Evolutionary conservation across 2,888 invertebrate species (phyloP), one percentile per base, ranked within the genome.

Genomic region (Marasmarcha lunaedactyla): DNA sequence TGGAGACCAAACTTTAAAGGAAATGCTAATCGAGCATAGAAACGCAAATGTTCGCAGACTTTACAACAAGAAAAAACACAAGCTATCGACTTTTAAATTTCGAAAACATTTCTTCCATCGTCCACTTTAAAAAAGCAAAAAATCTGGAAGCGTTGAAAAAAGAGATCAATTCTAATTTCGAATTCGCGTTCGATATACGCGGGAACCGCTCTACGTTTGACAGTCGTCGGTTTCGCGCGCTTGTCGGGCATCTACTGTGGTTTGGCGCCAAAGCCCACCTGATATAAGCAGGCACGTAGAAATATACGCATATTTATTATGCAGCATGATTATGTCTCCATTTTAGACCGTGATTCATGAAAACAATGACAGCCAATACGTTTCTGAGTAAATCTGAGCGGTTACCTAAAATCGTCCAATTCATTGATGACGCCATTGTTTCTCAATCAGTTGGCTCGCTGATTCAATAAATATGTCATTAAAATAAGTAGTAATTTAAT

Each of bases 291-390:
- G 7, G 20, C n/a, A n/a, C 25, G 10, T 30, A n/a, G 11, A 30
- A 30, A 30, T 7, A 20, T 30, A 30, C 30, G 30, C 11, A 30
- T 10, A n/a, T 30, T n/a, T 30, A 11, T 7, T 9, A 11, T 30
- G 30, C 3, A 30, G 30, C 10, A 30, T 20, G 30, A 30, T 30
- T n/a, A 30, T 30, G 30, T 4, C 30, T n/a, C 30, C 30, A 11
- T 30, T 30, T 30, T 30, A 30, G 11, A 30, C 20, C 30, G 30
- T 30, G 30, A 30, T 30, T 30, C 30, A 30, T 30, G 9, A 30
- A 9, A 30, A 30, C 30, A 30, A 30, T 30, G 30, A 30, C 30
- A 20, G 20, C 20, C n/a, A 4, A 30, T 9, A 11, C 30, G 30
- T n/a, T 30, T 30, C 30, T 3, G 30, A 30, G 30, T 30, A 30